Conservation (phyloP, 1,140 invertebrate species). For the Polypedilum vanderplanki region DNA sequence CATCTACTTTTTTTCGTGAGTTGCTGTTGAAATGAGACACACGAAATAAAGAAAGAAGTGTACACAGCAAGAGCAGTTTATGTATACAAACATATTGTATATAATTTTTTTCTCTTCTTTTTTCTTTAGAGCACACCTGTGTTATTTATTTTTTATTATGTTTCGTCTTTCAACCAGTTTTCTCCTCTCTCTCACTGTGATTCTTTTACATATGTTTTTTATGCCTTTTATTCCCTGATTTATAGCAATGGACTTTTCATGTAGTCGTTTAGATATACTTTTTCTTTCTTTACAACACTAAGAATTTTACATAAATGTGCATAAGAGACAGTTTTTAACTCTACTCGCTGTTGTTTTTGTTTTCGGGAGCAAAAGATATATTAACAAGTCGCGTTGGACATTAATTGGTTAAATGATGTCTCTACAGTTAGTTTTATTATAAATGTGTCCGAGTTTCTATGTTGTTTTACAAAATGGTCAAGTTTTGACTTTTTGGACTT, state of each 20-base stretch:
- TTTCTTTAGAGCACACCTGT: slow-evolving; percentile 21
- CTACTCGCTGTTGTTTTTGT: too few species aligned
- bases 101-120: slow-evolving; percentile 4
- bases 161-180: slow-evolving; percentile 29
- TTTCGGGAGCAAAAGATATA: too few species aligned
- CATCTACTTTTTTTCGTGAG: not conserved
- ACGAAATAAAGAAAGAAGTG: not conserved
- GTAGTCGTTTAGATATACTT: slow-evolving; percentile 7
- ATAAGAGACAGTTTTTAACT: too few species aligned
- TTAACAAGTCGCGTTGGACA: too few species aligned
- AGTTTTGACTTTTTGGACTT: too few species aligned
- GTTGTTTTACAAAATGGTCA: too few species aligned
- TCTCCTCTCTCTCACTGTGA: not conserved
- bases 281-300: not conserved
- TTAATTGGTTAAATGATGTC: too few species aligned
- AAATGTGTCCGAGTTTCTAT: too few species aligned
- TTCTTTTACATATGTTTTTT: slow-evolving; percentile 23
- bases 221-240: not conserved
- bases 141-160: slow-evolving; percentile 23
- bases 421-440: too few species aligned
- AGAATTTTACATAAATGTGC: too few species aligned
- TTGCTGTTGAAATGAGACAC: not conserved
- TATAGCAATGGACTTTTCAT: slow-evolving; percentile 25
- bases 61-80: not conserved
- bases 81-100: not conserved